Percentiles rank a stretch among this genome's conserved stretches.
These are phyloP conservation scores for Lampropteryx suffumata DNA, from an alignment of 2,888 invertebrate genomes.

Conservation along the genomic window DNA sequence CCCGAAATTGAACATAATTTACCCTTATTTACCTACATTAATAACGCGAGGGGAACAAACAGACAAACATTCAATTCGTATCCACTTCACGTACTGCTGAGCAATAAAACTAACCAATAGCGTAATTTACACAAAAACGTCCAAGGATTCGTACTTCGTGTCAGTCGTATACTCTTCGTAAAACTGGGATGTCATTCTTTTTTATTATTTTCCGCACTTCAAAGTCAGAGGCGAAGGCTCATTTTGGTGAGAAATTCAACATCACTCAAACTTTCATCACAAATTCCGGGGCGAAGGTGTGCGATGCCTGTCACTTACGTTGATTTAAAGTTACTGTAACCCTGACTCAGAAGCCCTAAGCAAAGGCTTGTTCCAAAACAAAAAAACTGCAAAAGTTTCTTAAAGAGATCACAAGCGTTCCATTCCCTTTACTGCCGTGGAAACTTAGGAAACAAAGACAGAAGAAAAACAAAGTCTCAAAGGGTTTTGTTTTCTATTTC, in stretches of 20 bases:
- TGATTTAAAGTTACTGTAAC: no score
- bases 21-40: constrained; percentile 30
- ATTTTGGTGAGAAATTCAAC: no score
- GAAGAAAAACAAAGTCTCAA: constrained; percentile 37
- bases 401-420: background rate
- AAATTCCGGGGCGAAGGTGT: no score
- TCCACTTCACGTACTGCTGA: constrained; percentile 40
- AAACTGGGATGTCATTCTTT: constrained; percentile 50
- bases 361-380: no score
- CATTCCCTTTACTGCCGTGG: constrained; percentile 22
- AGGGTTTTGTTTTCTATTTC: constrained; percentile 55
- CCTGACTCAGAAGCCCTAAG: no score
- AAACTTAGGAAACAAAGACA: constrained; percentile 19
- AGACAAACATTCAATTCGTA: constrained; percentile 33
- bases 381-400: no score
- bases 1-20: constrained; percentile 22
- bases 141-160: constrained; percentile 53
- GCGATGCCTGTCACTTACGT: constrained; percentile 45
- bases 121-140: constrained; percentile 56
- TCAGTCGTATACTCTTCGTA: constrained; percentile 47
- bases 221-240: constrained; percentile 39
- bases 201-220: constrained; percentile 52
- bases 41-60: constrained; percentile 31
- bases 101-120: constrained; percentile 42
- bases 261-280: no score